Evolutionary conservation across 2,888 invertebrate species (phyloP).

Genomic region (Perdita meconis): DNA sequence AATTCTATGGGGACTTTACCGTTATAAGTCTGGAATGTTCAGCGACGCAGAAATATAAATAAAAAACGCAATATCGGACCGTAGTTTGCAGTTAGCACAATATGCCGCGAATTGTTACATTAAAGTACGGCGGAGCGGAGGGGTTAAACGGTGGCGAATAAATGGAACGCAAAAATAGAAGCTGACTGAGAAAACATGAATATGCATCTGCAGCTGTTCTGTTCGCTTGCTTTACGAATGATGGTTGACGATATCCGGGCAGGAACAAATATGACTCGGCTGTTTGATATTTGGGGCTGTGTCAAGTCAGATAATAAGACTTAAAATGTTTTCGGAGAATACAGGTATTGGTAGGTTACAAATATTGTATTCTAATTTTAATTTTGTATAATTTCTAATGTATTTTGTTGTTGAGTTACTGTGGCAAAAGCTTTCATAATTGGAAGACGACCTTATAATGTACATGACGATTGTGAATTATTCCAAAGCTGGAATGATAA

Average conservation of each 20-base stretch:
- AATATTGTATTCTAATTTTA: too few species aligned
- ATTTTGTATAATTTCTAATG: too few species aligned
- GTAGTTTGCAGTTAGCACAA: conserved; percentile 22
- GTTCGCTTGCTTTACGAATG: conserved; percentile 30
- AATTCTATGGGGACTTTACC: neutral
- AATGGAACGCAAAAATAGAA: conserved; percentile 27
- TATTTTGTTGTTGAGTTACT: too few species aligned
- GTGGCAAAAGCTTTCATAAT: too few species aligned
- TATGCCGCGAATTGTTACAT: conserved; percentile 49
- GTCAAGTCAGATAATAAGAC: conserved; percentile 1
- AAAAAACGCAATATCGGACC: conserved; percentile 49
- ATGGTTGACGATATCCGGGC: conserved; percentile 28
- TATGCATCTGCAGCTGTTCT: conserved; percentile 73
- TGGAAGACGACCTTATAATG: too few species aligned
- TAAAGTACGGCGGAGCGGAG: conserved; percentile 19
- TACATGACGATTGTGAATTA: too few species aligned
- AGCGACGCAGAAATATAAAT: conserved; percentile 2
- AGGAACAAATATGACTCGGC: conserved; percentile 44
- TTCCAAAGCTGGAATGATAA: too few species aligned
- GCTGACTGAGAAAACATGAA: conserved; percentile 63
- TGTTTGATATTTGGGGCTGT: conserved; percentile 18
- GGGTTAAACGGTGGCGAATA: conserved; percentile 12
- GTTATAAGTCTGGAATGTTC: neutral
- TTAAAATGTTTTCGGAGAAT: conserved; percentile 18
- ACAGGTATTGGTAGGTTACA: neutral